Conservation (phyloP, 2,888 invertebrate genomes). For the Tanypteryx hageni region DNA sequence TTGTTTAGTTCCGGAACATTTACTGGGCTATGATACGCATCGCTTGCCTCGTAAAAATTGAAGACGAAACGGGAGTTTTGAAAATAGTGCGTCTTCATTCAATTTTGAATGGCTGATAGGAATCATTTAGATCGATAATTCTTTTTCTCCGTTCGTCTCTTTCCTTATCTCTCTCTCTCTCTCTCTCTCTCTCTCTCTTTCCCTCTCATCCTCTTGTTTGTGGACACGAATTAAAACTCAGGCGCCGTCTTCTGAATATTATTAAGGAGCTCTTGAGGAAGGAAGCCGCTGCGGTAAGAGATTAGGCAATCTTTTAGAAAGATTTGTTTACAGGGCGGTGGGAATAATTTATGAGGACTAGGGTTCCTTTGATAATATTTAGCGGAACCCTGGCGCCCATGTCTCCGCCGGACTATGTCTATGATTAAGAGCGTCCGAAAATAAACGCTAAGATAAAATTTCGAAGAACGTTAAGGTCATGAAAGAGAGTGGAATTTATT, state of each 20-base stretch:
- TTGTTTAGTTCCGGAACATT: constrained; percentile 50
- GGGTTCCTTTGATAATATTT: constrained; percentile 59
- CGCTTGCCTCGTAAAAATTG: constrained; percentile 16
- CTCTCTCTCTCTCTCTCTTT: neutral
- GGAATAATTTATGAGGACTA: constrained; percentile 52
- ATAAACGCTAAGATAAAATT: neutral
- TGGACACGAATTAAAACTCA: constrained; percentile 5
- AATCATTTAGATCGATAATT: neutral
- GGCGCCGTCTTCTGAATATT: constrained; percentile 50
- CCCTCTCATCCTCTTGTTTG: neutral
- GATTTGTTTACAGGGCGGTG: constrained; percentile 34
- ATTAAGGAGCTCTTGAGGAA: constrained; percentile 24
- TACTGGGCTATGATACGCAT: constrained; percentile 49
- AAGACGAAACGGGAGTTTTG: neutral
- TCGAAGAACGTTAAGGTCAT: neutral
- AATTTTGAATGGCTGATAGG: neutral
- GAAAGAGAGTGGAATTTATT: too few relatives aligned
- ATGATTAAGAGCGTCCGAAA: neutral
- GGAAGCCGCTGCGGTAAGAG: constrained; percentile 33
- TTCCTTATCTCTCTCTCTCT: neutral
- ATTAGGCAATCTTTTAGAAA: constrained; percentile 48
- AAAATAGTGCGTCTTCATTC: neutral
- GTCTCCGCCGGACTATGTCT: neutral
- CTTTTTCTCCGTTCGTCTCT: neutral
- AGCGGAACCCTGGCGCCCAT: neutral